Evolutionary conservation across 2,797 vertebrate genomes (phyloP).

Genomic region (Gephyroberyx darwinii): DNA sequence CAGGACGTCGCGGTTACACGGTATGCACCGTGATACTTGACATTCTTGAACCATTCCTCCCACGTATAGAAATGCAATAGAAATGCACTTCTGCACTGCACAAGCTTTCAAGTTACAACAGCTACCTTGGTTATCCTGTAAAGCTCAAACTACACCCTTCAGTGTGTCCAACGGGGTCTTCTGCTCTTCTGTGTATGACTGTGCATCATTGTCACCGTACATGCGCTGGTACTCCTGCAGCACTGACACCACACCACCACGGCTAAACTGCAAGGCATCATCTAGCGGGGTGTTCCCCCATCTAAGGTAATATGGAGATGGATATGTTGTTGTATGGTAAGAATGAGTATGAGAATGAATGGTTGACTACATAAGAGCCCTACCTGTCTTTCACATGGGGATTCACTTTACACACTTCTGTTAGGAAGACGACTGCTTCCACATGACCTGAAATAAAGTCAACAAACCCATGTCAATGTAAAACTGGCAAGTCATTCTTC

Average conservation of each 20-base stretch:
- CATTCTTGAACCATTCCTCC: no score
- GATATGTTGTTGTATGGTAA: no score
- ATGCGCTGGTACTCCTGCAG: constrained; percentile 85
- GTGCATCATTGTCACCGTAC: constrained; percentile 55
- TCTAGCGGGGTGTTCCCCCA: constrained; percentile 90
- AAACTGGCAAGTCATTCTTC: neutral
- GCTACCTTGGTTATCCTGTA: neutral
- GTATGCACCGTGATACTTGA: no score
- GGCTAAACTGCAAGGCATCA: constrained; percentile 87
- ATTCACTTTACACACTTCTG: constrained; percentile 88
- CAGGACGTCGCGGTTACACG: no score
- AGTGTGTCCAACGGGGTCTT: constrained; percentile 68
- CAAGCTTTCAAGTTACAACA: constrained; percentile 5
- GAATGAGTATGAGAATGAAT: neutral
- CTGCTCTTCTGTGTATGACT: constrained; percentile 59
- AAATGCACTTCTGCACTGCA: constrained; percentile 5
- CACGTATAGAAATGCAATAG: no score
- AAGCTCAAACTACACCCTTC: constrained; percentile 70
- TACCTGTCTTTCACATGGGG: constrained; percentile 89
- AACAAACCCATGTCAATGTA: constrained; percentile 5
- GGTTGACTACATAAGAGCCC: constrained; percentile 4
- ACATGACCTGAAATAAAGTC: constrained; percentile 79
- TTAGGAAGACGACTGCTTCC: constrained; percentile 87
- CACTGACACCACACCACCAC: constrained; percentile 79
- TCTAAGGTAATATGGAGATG: constrained; percentile 65